Conservation (phyloP, 2,113 vertebrate genomes). For the Rhombomys opimus region DNA sequence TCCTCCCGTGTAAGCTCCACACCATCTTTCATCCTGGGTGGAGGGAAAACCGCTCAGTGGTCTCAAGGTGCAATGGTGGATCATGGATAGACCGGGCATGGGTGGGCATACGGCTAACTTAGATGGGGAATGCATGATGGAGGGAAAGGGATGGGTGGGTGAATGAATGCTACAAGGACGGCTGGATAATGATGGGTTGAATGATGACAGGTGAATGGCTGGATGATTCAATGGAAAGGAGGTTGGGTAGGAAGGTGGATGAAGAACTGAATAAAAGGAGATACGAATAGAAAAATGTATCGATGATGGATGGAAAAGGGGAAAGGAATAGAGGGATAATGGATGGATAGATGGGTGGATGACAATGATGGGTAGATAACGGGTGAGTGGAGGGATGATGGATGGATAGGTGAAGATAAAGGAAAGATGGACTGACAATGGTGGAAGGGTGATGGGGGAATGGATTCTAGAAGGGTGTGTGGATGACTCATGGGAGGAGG, state of each 20-base stretch:
- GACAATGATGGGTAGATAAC: too few relatives aligned
- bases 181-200: neutral
- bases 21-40: conserved; percentile 92
- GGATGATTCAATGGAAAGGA: neutral
- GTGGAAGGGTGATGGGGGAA: neutral
- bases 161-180: too few relatives aligned
- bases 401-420: neutral
- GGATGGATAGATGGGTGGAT: neutral
- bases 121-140: neutral
- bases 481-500: neutral
- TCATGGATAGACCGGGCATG: neutral
- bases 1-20: conserved; percentile 94
- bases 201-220: neutral
- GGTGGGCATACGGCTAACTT: too few relatives aligned
- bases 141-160: neutral
- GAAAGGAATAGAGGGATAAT: neutral
- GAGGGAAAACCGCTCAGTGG: accelerated
- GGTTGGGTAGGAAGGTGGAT: neutral
- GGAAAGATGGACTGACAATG: too few relatives aligned
- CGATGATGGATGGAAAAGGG: neutral
- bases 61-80: neutral
- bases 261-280: neutral
- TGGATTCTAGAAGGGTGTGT: neutral
- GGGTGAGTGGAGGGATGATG: too few relatives aligned
- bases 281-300: neutral